Evolutionary conservation across 2,888 invertebrate genomes (phyloP), one percentile per base, ranked within the genome.

Genomic region (Drosophila setosimentum): DNA sequence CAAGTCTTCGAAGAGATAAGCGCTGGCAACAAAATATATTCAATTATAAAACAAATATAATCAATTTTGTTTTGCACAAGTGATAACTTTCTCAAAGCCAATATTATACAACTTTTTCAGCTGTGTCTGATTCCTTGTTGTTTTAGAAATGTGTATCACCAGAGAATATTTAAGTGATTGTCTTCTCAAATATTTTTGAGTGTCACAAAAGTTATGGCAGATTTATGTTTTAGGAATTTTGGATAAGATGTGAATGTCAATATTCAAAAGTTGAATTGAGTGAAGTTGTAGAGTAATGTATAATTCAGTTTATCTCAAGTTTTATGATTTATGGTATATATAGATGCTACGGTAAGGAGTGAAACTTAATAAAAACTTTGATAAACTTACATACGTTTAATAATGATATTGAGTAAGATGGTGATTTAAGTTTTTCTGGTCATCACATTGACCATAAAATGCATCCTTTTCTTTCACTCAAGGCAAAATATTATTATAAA

Each of bases 1-100:
- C 53, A 76, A 65, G 58, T 63, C 66, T 62, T 35, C 30, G 32
- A 37, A 29, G n/a, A 60, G 59, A 77, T 57, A 71, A 55, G 32
- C 33, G 45, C 32, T 32, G 18, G 27, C 37, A 35, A 30, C 29
- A 10, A 33, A 51, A 66, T 35, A 45, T 48, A 49, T 42, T 35
- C 11, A 61, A 42, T 55, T 35, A 27, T 42, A 29, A 50, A 53
- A n/a, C n/a, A 69, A 69, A 37, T 32, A 33, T 13, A 27, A 49
- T 48, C 0, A 1, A 29, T 29, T 21, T 45, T 3, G 7, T 13
- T 21, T 45, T 21, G 21, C 21, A 2, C n/a, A 49, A 10, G 10
- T 33, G 16, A 4, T 18, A 51, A 30, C 50, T 68, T 68, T 50
- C n/a, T 30, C 7, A 18, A 29, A 13, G 32, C 0, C 10, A 29